Evolutionary conservation across 2,888 invertebrate species (phyloP).

Genomic region (Machimus rusticus): DNA sequence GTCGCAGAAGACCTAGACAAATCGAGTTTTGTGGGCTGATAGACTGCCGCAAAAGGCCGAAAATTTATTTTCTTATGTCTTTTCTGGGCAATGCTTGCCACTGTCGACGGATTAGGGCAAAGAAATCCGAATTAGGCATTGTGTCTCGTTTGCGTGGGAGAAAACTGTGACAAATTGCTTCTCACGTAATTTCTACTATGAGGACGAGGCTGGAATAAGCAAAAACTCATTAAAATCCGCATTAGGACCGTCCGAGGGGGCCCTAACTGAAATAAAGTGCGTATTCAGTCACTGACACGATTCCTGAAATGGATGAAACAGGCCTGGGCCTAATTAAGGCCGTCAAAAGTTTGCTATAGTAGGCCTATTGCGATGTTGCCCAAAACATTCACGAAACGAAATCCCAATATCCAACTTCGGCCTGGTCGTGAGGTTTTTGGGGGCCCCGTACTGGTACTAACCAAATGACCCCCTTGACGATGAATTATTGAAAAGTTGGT

Average conservation of each 20-base stretch:
- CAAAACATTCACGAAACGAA: neutral
- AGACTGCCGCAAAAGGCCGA: neutral
- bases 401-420: neutral
- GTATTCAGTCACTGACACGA: neutral
- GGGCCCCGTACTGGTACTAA: neutral
- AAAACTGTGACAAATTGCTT: neutral
- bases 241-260: neutral
- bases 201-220: slow-evolving; percentile 1
- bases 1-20: neutral
- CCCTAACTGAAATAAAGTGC: neutral
- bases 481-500: neutral
- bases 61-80: neutral
- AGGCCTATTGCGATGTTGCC: neutral
- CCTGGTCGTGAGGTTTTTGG: neutral
- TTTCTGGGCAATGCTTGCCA: neutral
- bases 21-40: neutral
- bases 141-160: neutral
- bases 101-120: neutral
- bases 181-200: slow-evolving; percentile 7
- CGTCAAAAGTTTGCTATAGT: neutral
- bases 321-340: neutral
- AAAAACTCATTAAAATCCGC: neutral
- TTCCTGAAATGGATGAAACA: neutral
- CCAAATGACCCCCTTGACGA: neutral
- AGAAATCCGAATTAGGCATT: neutral